Percentiles rank a stretch among this genome's conserved stretches.
These are phyloP conservation scores for Artemisiospiza belli DNA, from an alignment of 2,113 vertebrate species.

Conservation along the genomic window DNA sequence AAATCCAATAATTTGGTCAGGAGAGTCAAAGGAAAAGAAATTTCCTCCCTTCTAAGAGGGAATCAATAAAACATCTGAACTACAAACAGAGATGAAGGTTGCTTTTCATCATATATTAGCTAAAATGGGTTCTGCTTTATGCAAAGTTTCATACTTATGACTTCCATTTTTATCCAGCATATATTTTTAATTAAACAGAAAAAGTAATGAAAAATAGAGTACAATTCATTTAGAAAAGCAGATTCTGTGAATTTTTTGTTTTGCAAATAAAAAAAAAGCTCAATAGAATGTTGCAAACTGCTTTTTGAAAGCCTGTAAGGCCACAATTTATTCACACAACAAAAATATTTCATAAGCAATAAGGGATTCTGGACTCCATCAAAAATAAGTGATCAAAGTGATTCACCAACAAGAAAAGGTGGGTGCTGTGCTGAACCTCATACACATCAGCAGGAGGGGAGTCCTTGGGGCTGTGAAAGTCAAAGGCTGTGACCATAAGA, in stretches of 20 bases:
- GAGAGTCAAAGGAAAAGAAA: not conserved
- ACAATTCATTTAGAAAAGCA: not conserved
- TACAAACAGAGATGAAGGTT: not conserved
- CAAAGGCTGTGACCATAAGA: fast-evolving
- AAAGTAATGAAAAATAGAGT: not conserved
- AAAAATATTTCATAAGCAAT: not conserved
- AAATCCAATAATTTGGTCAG: not conserved
- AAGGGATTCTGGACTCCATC: not conserved
- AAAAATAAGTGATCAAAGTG: not conserved
- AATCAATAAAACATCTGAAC: not conserved
- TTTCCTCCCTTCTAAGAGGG: not conserved
- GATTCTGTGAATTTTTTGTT: not conserved
- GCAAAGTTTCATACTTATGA: not conserved
- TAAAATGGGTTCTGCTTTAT: not conserved
- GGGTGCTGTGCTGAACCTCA: not conserved
- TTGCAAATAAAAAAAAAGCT: not conserved
- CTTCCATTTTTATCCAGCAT: not conserved
- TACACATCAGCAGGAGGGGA: not conserved
- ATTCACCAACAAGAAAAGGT: not conserved
- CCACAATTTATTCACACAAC: not conserved
- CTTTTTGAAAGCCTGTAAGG: not conserved
- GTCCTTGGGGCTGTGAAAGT: not conserved
- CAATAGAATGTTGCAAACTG: not conserved
- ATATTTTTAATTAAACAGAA: not conserved
- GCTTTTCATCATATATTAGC: not conserved